phyloP scores from a whole-genome alignment of 2,113 vertebrate genomes.

The Crotalus tigris region DNA sequence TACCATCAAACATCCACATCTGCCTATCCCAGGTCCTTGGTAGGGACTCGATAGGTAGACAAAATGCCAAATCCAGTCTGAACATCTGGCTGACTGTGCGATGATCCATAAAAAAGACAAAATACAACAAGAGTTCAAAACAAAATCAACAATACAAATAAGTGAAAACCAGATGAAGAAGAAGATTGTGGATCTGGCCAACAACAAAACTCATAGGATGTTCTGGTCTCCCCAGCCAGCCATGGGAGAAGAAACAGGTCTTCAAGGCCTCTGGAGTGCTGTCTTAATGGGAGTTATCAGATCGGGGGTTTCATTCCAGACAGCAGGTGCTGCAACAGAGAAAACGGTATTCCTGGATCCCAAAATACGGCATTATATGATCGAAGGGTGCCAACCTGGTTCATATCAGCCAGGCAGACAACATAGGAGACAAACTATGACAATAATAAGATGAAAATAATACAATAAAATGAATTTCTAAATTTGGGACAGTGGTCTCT shows the following conservation, averaged over 20 bases:
- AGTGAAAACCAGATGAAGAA: not conserved
- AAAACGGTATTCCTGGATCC: not conserved
- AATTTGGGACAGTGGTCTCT: not conserved
- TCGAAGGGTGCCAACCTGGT: not conserved
- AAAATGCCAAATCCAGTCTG: too few relatives aligned
- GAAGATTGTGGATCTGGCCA: not conserved
- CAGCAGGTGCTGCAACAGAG: not conserved
- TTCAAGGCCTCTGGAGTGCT: not conserved
- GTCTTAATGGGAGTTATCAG: not conserved
- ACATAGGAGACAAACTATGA: not conserved
- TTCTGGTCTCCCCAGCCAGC: not conserved
- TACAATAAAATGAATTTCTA: not conserved
- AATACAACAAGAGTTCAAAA: not conserved
- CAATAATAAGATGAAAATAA: not conserved
- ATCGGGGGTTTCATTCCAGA: not conserved
- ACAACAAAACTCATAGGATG: not conserved
- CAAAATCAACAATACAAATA: not conserved
- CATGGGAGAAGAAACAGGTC: not conserved
- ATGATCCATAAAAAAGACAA: not conserved
- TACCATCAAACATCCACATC: too few relatives aligned
- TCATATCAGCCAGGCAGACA: not conserved
- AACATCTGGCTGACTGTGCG: too few relatives aligned
- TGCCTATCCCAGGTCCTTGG: too few relatives aligned
- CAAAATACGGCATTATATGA: not conserved
- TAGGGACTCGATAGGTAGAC: too few relatives aligned